phyloP scores from a whole-genome alignment of 1,140 invertebrate genomes.

The Eupristina koningsbergeri region DNA sequence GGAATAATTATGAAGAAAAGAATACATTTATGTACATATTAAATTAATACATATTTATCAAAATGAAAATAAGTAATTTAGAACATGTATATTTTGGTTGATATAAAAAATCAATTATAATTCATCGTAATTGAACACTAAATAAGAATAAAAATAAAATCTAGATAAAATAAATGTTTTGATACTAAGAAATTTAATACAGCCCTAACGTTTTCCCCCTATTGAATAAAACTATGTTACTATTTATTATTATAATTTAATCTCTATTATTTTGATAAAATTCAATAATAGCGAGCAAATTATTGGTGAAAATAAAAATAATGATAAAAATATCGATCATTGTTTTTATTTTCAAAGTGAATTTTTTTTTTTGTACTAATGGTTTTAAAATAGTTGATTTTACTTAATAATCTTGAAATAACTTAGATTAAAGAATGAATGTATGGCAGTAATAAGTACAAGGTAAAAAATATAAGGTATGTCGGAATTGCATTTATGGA shows the following conservation, averaged over 20 bases:
- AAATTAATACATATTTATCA: neutral
- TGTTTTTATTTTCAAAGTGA: neutral
- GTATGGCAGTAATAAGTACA: conserved; percentile 30
- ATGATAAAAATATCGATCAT: neutral
- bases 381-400: neutral
- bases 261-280: neutral
- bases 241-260: no score
- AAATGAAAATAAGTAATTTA: neutral
- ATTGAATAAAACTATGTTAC: no score
- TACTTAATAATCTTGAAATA: neutral
- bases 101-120: neutral
- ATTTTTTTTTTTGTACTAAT: neutral
- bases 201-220: no score
- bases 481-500: neutral
- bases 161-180: no score
- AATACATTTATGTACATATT: neutral
- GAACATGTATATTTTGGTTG: neutral
- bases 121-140: no score
- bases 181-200: no score
- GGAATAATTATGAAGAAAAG: neutral
- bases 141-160: no score
- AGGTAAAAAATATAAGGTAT: neutral
- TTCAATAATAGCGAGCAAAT: neutral
- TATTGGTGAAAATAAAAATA: neutral
- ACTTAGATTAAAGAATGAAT: neutral